phyloP scores from a whole-genome alignment of 2,888 invertebrate genomes.

The Drepana falcataria region DNA sequence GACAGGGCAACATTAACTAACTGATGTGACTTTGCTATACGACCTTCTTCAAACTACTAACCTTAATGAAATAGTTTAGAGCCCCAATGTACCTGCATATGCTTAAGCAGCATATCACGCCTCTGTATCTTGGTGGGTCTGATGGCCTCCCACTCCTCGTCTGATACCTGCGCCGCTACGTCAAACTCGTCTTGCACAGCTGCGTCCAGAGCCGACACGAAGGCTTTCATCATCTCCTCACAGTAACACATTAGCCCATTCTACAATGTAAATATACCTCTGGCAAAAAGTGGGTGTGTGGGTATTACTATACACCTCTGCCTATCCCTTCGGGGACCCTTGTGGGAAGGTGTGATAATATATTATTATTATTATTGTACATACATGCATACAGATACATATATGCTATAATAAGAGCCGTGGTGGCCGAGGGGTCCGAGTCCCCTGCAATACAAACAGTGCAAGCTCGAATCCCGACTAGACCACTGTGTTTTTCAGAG shows the following conservation, averaged over 20 bases:
- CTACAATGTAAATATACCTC: slow-evolving; percentile 47
- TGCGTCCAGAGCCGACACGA: slow-evolving; percentile 83
- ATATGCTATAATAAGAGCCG: no score
- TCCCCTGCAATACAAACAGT: no score
- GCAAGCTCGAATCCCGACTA: no score
- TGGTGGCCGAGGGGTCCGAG: no score
- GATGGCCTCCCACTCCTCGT: slow-evolving; percentile 92
- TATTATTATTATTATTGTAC: no score
- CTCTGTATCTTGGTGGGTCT: slow-evolving; percentile 84
- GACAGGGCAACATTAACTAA: no score
- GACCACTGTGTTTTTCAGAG: no score
- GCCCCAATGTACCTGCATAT: slow-evolving; percentile 79
- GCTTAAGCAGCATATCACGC: slow-evolving; percentile 80
- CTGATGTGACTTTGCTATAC: no score
- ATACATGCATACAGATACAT: no score
- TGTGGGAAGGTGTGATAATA: no score
- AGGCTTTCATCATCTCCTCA: slow-evolving; percentile 81
- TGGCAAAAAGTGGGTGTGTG: no score
- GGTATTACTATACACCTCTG: not conserved
- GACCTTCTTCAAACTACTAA: not conserved
- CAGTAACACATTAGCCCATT: slow-evolving; percentile 83
- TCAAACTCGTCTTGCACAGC: slow-evolving; percentile 85
- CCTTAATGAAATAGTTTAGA: not conserved
- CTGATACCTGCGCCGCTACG: slow-evolving; percentile 85
- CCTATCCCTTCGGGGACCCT: no score